Percentiles rank a stretch among this genome's conserved stretches.
Conservation (phyloP, 1,140 invertebrate genomes). For the Prorops nasuta region DNA sequence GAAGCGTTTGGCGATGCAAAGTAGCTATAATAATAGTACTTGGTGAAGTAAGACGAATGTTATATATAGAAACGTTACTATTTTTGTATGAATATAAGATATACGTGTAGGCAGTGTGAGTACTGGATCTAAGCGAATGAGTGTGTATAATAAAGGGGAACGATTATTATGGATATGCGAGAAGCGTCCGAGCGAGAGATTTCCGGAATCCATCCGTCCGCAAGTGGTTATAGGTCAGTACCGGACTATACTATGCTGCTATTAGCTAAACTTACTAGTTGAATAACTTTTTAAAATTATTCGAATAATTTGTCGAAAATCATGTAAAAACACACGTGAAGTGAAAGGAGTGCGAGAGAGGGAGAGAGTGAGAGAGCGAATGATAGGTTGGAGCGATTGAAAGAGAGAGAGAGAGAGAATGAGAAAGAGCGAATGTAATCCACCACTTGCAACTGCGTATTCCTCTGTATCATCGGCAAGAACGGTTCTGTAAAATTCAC, state of each 20-base stretch:
- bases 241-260: slow-evolving; percentile 54
- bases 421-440: slow-evolving; percentile 3
- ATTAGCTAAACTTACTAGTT: slow-evolving; percentile 43
- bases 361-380: slow-evolving; percentile 12
- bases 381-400: slow-evolving; percentile 3
- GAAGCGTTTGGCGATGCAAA: slow-evolving; percentile 30
- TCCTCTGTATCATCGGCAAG: slow-evolving; percentile 25
- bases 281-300: too few relatives aligned
- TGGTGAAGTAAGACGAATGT: slow-evolving; percentile 26
- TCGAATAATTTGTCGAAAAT: too few relatives aligned
- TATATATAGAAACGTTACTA: slow-evolving; percentile 43
- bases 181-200: slow-evolving; percentile 14
- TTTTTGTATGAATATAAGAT: slow-evolving; percentile 46
- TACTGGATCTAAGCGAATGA: slow-evolving; percentile 46
- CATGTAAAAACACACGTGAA: slow-evolving; percentile 33
- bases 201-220: slow-evolving; percentile 50
- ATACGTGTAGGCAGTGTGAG: slow-evolving; percentile 44
- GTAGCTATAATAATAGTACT: slow-evolving; percentile 15
- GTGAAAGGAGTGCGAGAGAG: slow-evolving; percentile 14
- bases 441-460: slow-evolving; percentile 11
- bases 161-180: neutral
- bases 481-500: too few relatives aligned
- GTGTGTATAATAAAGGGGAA: slow-evolving; percentile 16
- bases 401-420: slow-evolving; percentile 4
- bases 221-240: slow-evolving; percentile 57